Percentiles rank a stretch among this genome's conserved stretches.
phyloP scores from a whole-genome alignment of 2,797 vertebrate genomes.

The Intellagama lesueurii region DNA sequence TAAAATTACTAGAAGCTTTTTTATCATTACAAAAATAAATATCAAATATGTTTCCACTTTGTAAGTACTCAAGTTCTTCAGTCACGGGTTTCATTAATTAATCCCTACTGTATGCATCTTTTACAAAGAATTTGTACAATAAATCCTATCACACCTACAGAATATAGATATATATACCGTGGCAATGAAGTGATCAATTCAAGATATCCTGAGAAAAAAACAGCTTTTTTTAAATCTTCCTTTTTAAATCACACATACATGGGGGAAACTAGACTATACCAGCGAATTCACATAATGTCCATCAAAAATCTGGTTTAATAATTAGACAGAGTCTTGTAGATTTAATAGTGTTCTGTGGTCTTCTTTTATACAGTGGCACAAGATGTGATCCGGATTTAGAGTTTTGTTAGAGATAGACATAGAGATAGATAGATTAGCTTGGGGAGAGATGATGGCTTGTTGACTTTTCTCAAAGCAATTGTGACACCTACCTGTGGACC shows the following conservation, averaged over 20 bases:
- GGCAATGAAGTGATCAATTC: conserved; percentile 93
- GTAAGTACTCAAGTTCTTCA: conserved; percentile 92
- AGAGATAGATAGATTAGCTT: conserved; percentile 77
- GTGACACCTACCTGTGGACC: conserved; percentile 98
- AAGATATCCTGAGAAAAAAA: conserved; percentile 97
- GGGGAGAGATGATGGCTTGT: conserved; percentile 86
- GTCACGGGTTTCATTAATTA: conserved; percentile 79
- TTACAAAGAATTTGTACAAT: conserved; percentile 90
- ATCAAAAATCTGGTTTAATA: conserved; percentile 76
- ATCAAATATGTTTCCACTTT: conserved; percentile 99
- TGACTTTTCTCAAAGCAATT: conserved; percentile 96
- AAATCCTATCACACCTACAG: conserved; percentile 89
- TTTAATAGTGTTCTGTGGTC: conserved; percentile 84
- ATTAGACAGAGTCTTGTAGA: conserved; percentile 75
- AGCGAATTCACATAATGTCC: conserved; percentile 81
- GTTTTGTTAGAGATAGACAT: conserved; percentile 75
- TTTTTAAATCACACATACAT: conserved; percentile 88
- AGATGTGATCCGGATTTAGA: conserved; percentile 85
- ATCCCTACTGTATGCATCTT: conserved; percentile 87
- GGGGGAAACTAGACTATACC: conserved; percentile 84
- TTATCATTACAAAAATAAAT: conserved; percentile 99
- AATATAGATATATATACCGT: conserved; percentile 82
- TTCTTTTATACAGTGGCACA: conserved; percentile 89
- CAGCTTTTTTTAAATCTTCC: conserved; percentile 57
- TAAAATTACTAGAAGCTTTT: conserved; percentile 97